Evolutionary conservation across 2,888 invertebrate species (phyloP), one percentile per base, ranked within the genome.

Genomic region (Lathronympha strigana): DNA sequence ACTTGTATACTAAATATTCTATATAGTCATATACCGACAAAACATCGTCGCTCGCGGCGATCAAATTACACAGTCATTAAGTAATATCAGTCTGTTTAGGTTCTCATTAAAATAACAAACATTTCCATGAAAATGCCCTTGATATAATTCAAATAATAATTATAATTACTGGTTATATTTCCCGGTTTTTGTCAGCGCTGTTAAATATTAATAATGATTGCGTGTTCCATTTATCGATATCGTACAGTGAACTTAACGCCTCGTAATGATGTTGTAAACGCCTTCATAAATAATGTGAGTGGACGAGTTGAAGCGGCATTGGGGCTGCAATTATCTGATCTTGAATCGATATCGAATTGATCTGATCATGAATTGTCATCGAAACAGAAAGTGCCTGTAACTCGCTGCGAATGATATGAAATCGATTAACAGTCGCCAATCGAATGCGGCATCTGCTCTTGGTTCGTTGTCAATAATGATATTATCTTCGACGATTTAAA

Each of bases 241-340:
- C 47, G 45, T 25, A 4, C 1, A 15, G 15, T 47, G 4, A n/a
- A 23, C 11, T 21, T 31, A 2, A 21, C 17, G 36, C 33, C 63
- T 63, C 45, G 49, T 17, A 55, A 43, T 51, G 60, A 61, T 62
- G 40, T 50, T 15, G 40, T 61, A 8, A 49, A 0, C 13, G 11
- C 25, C 25, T 49, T 25, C 2, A 15, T 47, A 47, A 23, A 25
- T 8, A 47, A 55, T 45, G 55, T 50, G 25, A 25, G 40, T 50
- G 25, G 45, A 61, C 15, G 33, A 36, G 33, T n/a, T n/a, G n/a
- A n/a, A n/a, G n/a, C n/a, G n/a, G n/a, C n/a, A n/a, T n/a, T n/a
- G n/a, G n/a, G n/a, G n/a, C n/a, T n/a, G n/a, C n/a, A n/a, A n/a
- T n/a, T n/a, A n/a, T n/a, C n/a, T n/a, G n/a, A n/a, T n/a, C n/a